phyloP scores from a whole-genome alignment of 2,797 vertebrate species.

The Pitangus sulphuratus region DNA sequence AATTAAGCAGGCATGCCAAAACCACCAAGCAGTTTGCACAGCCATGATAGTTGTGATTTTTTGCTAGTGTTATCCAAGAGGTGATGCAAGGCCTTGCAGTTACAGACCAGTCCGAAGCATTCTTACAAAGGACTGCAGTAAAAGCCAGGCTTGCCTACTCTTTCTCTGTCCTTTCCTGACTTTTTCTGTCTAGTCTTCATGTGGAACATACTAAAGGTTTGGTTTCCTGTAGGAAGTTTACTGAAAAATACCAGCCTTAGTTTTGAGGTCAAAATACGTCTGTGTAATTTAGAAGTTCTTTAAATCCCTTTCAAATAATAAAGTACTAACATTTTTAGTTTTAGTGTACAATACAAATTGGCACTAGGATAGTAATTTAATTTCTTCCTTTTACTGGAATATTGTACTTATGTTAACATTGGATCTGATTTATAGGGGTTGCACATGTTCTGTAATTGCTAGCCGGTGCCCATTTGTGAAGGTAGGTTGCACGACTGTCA shows the following conservation, averaged over 20 bases:
- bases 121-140: neutral
- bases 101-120: neutral
- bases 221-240: neutral
- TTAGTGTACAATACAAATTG: neutral
- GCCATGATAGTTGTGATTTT: neutral
- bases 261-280: neutral
- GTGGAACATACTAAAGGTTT: neutral
- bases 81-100: neutral
- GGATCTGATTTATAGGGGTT: neutral
- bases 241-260: neutral
- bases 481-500: neutral
- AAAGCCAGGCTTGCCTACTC: neutral
- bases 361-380: neutral
- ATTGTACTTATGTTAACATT: neutral
- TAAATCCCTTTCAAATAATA: neutral
- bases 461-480: neutral
- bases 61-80: neutral
- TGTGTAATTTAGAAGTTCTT: neutral
- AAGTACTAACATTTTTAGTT: neutral
- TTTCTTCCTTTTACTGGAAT: constrained; percentile 4
- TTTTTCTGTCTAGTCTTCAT: neutral
- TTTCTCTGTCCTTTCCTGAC: neutral
- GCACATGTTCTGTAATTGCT: neutral
- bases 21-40: neutral
- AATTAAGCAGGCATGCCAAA: neutral